These are phyloP conservation scores for Capromys pilorides DNA, from an alignment of 2,797 vertebrate genomes.

Conservation along the genomic window DNA sequence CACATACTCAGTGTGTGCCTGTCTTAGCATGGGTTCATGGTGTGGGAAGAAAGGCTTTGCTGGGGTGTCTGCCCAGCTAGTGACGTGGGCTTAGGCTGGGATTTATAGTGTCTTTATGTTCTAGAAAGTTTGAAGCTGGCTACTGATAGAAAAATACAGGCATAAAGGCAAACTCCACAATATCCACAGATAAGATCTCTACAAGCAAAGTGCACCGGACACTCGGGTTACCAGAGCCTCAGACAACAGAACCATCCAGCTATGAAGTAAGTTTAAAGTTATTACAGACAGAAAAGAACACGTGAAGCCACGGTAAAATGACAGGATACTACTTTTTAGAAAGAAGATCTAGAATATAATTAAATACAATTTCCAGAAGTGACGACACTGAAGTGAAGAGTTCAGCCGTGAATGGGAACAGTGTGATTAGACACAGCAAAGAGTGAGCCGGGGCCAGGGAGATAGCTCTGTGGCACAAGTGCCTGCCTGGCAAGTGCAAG, in stretches of 20 bases:
- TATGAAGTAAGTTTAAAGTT: neutral
- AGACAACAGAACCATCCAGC: neutral
- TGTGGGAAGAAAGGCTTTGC: neutral
- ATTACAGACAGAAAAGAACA: constrained; percentile 39
- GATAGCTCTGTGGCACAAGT: too few species aligned
- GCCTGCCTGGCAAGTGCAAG: too few species aligned
- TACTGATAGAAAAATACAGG: constrained; percentile 39
- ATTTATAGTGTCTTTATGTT: neutral
- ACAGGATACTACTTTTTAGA: neutral
- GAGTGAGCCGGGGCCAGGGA: too few species aligned
- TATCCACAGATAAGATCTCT: neutral
- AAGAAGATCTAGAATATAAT: constrained; percentile 8
- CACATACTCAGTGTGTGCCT: neutral
- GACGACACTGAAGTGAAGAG: constrained; percentile 11
- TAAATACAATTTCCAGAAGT: constrained; percentile 29
- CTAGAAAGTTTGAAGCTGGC: neutral
- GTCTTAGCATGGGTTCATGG: neutral
- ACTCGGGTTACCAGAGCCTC: neutral
- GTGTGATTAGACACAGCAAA: neutral
- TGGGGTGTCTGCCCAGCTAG: neutral
- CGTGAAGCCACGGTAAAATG: constrained; percentile 26
- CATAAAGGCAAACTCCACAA: neutral
- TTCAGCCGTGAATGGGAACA: neutral
- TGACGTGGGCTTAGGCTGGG: neutral
- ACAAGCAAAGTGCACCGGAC: neutral